Conservation (phyloP, 2,113 vertebrate genomes). For the Mohoua ochrocephala region DNA sequence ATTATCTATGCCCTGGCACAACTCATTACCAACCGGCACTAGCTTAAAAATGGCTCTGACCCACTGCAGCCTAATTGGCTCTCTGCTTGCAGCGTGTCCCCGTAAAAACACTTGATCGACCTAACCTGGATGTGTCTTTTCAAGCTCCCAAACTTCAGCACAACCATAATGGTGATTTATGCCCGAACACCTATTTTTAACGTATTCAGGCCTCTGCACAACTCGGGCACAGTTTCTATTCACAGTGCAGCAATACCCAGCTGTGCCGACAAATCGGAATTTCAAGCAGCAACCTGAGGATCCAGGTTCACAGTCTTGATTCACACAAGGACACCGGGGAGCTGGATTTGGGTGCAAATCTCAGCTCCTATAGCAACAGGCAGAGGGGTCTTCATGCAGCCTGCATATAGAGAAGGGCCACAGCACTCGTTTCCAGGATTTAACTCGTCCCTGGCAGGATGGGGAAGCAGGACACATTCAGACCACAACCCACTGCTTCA, state of each 20-base stretch:
- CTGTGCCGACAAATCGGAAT: accelerated
- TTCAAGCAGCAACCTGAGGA: neutral
- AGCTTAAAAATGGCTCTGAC: neutral
- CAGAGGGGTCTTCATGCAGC: neutral
- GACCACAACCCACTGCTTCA: neutral
- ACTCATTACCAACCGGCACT: neutral
- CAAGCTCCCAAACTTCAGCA: neutral
- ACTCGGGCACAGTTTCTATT: neutral
- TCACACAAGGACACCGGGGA: neutral
- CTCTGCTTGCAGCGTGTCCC: neutral
- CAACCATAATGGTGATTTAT: neutral
- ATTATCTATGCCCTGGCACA: neutral
- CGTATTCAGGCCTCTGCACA: neutral
- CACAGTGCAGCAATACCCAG: accelerated
- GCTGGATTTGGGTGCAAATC: neutral
- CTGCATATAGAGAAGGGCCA: accelerated
- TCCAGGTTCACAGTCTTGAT: neutral
- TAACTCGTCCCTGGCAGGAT: neutral
- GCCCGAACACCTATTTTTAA: neutral
- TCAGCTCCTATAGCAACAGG: neutral
- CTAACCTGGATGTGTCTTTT: neutral
- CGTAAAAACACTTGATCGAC: neutral
- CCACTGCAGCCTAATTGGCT: neutral
- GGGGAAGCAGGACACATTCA: accelerated
- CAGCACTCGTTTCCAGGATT: neutral